Base-by-base conservation (phyloP, 2,888 invertebrate genomes). In the Blastobasis adustella region DNA sequence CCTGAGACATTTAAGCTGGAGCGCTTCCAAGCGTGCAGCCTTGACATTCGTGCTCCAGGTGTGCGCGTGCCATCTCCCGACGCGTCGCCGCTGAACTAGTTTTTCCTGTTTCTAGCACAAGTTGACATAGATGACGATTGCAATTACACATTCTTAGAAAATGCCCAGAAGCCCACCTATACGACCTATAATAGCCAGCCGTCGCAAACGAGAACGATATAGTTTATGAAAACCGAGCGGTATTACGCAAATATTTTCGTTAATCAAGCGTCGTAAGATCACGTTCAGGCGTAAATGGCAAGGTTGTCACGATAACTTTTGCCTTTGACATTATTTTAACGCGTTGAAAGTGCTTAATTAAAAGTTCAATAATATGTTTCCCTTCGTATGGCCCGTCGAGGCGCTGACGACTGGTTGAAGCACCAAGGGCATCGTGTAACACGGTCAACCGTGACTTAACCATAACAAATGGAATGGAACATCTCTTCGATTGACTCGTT, bases 11-110 rank as follows among this genome's bases (percentile, higher is more conserved):
- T 63, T 62, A 64, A 61, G 71, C 85, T 85, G 86, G 83, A 86
- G 75, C 69, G 67, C 60, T 76, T 85, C 84, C 82, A 84, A 84
- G 69, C 70, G 65, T 59, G 66, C 76, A 82, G 79, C 86, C 87
- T 87, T 87, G 86, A 86, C 86, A 86, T 87, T 86, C 78, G 76
- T 65, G 66, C 59, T 79, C 76, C 82, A 82, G 84, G 82, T 81
- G 81, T 69, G 69, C 63, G 70, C 73, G 67, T 72, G 72, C 72
- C 73, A 71, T 74, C 71, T 63, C 61, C 63, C 60, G 61, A 54
- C 63, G 58, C 41, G 54, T 57, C 58, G 61, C 56, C 62, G 57
- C 60, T 64, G 58, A 67, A 67, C 65, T 65, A 73, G 75, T 73
- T 75, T 73, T 72, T 67, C 71, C 68, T 64, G 62, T 69, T 64